Base-by-base conservation (phyloP, 2,888 invertebrate genomes). In the Laspeyria flexula region DNA sequence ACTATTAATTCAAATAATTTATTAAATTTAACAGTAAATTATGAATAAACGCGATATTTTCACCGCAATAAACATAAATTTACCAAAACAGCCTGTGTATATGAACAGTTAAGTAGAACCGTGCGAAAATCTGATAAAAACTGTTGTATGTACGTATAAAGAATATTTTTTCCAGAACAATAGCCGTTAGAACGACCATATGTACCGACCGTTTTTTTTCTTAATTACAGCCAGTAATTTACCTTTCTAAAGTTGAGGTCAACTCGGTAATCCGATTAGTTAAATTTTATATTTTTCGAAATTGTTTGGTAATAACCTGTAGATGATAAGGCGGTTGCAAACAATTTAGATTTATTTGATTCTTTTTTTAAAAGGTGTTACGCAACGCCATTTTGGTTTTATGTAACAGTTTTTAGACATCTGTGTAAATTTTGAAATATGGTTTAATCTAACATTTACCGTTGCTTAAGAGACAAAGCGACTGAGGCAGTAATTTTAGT, bases 61-160 rank as follows among this genome's bases (percentile, higher is more conserved):
- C 48, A 55, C 56, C 33, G 53, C 46, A 53, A 64, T 58, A 59
- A 43, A 44, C 43, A 60, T 64, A 64, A 60, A 71, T 61, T 64
- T 57, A 59, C 50, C 43, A 72, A 66, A 25, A 83, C 57, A 76
- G 42, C 51, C 87, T 85, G 85, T 90, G 83, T 64, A 72, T 53
- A 70, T 75, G 62, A 70, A 88, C 87, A 81, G 90, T 89, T 68
- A 88, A 71, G 66, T 65, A 66, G 69, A 50, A 77, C 82, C 91
- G 91, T 92, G 91, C 83, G 91, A 92, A 91, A 89, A 92, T 92
- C 91, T 77, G 91, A 92, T 92, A 91, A 79, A 79, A 77, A 55
- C 57, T 40, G 69, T 78, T 82, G 85, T 89, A 88, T 86, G 85
- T 85, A 83, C 81, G 87, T 87, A 88, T 84, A 87, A 83, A 77